phyloP scores from a whole-genome alignment of 2,888 invertebrate genomes.

The Dynastes grantii region DNA sequence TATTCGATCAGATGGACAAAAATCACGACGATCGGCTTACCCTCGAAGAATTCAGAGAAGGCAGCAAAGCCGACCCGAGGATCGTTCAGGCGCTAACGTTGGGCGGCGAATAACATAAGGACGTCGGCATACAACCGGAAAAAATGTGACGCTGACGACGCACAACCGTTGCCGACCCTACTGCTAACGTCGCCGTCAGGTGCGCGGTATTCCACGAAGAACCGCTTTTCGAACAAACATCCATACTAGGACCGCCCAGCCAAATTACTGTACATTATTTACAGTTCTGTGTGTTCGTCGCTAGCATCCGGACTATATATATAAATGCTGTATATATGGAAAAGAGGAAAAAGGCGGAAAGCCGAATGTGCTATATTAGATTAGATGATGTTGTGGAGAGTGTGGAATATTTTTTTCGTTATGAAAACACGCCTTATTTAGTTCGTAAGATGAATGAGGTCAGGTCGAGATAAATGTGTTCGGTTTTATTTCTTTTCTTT shows the following conservation, averaged over 20 bases:
- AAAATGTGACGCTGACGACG: slow-evolving; percentile 62
- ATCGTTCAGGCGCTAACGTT: slow-evolving; percentile 96
- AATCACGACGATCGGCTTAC: slow-evolving; percentile 97
- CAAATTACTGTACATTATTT: slow-evolving; percentile 40
- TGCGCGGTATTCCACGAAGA: slow-evolving; percentile 11
- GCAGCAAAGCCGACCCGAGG: slow-evolving; percentile 98
- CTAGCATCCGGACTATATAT: slow-evolving; percentile 16
- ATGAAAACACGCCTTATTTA: slow-evolving; percentile 40
- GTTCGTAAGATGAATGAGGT: slow-evolving; percentile 34
- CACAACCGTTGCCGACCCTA: slow-evolving; percentile 6
- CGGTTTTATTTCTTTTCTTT: not conserved
- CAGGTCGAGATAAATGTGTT: slow-evolving; percentile 18
- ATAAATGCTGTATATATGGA: not conserved
- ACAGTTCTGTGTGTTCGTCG: slow-evolving; percentile 37
- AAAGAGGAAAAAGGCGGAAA: not conserved
- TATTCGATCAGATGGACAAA: slow-evolving; percentile 99
- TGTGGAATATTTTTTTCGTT: slow-evolving; percentile 21
- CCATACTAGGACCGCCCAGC: slow-evolving; percentile 39
- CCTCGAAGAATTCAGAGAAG: slow-evolving; percentile 96
- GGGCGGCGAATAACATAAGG: slow-evolving; percentile 78
- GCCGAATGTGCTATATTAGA: slow-evolving; percentile 27
- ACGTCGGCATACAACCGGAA: slow-evolving; percentile 65
- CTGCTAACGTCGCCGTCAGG: slow-evolving; percentile 8
- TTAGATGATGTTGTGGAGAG: slow-evolving; percentile 11
- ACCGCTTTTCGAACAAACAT: slow-evolving; percentile 31